Base-by-base conservation (phyloP, 1,140 invertebrate species). In the Pomacea maculata region DNA sequence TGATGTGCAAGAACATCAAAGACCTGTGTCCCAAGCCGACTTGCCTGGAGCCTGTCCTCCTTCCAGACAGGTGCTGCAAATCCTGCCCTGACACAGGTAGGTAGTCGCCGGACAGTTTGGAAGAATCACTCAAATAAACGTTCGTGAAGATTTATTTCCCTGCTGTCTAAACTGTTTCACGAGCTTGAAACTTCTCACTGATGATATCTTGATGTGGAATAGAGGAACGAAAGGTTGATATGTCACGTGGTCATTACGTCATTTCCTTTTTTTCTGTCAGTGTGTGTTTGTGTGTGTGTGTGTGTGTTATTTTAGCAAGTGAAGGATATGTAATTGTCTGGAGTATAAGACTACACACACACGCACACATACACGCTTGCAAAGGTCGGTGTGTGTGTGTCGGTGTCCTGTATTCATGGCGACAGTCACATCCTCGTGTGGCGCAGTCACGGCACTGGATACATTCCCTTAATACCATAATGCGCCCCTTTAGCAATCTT, bases 51-150 rank as follows among this genome's bases (percentile, higher is more conserved):
- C 96, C 96, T 7, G 94, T 96, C n/a, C 93, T 96, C 17, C 91
- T 95, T 63, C 95, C 96, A 11, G 96, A 95, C 71, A 93, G 95
- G 87, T 97, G 97, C 91, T 97, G 96, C 92, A 98, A 97, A 93
- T 94, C 94, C 0, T 97, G 96, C 91, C 95, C 95, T 19, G 95
- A 94, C 80, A 94, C 96, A 90, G 84, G 85, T 84, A 68, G 83
- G 74, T 83, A 61, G 64, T 55, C 34, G 10, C 21, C 67, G 15
- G 34, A 45, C 3, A 45, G 34, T 45, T 45, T 45, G 2, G 34
- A 45, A 45, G 17, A 67, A 67, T 21, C 6, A 67, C 6, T 45
- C 6, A 45, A 45, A 45, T 0, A 45, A 45, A 45, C 34, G 34
- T 45, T 25, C 65, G 2, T 67, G 17, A 67, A 67, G 65, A 67